These are phyloP conservation scores for Hypocryptadius cinnamomeus DNA, from an alignment of 2,113 vertebrate genomes.

Conservation along the genomic window DNA sequence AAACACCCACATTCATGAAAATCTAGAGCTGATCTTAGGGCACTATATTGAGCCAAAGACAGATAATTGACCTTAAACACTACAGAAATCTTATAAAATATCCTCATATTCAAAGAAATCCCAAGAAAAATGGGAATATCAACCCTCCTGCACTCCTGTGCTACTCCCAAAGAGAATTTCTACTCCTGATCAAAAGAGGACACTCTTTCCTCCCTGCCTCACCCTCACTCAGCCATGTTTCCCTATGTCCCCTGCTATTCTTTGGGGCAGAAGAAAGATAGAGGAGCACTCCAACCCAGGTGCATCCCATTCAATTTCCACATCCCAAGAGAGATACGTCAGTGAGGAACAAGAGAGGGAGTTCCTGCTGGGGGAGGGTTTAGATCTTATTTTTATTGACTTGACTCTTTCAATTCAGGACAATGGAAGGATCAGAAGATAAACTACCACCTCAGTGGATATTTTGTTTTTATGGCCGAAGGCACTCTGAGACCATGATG, in stretches of 20 bases:
- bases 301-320: neutral
- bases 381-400: neutral
- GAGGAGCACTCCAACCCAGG: neutral
- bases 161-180: neutral
- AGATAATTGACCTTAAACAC: neutral
- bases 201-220: neutral
- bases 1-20: neutral
- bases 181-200: neutral
- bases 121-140: neutral
- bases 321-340: neutral
- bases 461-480: neutral
- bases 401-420: neutral
- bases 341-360: neutral
- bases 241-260: neutral
- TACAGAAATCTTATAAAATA: neutral
- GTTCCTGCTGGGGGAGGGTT: neutral
- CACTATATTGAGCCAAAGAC: neutral
- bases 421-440: neutral
- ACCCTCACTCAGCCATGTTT: neutral
- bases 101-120: neutral
- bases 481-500: fast-evolving
- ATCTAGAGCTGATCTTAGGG: neutral
- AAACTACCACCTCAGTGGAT: neutral
- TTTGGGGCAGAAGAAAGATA: neutral
- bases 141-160: neutral